Percentiles rank a stretch among this genome's conserved stretches.
These are phyloP conservation scores for Galagoides demidoff DNA, from an alignment of 2,797 vertebrate species.

Conservation along the genomic window DNA sequence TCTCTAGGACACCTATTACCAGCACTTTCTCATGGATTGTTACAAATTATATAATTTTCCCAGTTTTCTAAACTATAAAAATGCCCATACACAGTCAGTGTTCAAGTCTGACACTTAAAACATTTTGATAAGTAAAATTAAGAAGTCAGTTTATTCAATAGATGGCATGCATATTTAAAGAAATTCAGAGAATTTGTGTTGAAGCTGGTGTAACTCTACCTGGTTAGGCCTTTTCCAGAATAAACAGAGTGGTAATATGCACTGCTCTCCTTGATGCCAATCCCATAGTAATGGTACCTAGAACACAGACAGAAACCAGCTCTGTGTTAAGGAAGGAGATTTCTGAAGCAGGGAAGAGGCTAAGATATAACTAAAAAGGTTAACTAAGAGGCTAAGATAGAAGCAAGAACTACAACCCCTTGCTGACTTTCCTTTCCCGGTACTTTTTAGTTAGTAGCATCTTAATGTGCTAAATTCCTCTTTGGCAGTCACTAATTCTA, in stretches of 20 bases:
- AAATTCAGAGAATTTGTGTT: slow-evolving; percentile 19
- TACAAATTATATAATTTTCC: background rate
- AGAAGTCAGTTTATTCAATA: background rate
- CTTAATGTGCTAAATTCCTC: background rate
- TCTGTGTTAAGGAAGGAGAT: slow-evolving; percentile 46
- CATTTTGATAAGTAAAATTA: slow-evolving; percentile 29
- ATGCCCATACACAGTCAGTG: background rate
- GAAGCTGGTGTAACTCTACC: slow-evolving; percentile 86
- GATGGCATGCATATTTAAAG: background rate
- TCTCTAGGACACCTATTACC: background rate
- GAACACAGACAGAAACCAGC: slow-evolving; percentile 47
- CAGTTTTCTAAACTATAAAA: background rate
- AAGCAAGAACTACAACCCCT: background rate
- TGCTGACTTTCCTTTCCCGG: background rate
- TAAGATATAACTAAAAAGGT: background rate
- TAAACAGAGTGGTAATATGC: slow-evolving; percentile 99
- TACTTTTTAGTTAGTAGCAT: background rate
- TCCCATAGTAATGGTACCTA: slow-evolving; percentile 99
- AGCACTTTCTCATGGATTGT: slow-evolving; percentile 29
- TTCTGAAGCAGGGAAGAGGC: background rate
- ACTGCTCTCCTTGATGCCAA: slow-evolving; percentile 99
- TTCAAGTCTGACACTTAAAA: background rate
- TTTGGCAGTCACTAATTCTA: background rate
- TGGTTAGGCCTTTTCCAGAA: slow-evolving; percentile 98
- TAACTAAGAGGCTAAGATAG: background rate